phyloP scores from a whole-genome alignment of 2,113 vertebrate genomes.

The Corythoichthys haematopterus region DNA sequence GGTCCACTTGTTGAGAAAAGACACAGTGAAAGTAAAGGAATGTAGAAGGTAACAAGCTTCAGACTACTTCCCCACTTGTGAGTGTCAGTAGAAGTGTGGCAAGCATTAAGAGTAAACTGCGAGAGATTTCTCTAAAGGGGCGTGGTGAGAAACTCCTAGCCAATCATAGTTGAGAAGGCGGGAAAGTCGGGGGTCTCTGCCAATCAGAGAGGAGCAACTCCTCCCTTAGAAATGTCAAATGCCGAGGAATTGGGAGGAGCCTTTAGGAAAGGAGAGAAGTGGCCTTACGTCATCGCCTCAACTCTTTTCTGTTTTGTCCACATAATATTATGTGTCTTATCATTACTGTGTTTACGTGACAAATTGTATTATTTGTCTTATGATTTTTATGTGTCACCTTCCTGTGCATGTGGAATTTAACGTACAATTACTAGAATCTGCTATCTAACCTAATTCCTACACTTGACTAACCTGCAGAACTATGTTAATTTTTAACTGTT shows the following conservation, averaged over 20 bases:
- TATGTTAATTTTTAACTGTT: not conserved
- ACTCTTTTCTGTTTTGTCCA: constrained; percentile 3
- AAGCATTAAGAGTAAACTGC: constrained; percentile 42
- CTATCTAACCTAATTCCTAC: not conserved
- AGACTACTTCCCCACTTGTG: not conserved
- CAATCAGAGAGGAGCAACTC: not conserved
- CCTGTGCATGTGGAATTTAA: not conserved
- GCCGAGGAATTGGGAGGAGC: constrained; percentile 30
- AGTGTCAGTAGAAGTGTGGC: constrained; percentile 16
- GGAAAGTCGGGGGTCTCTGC: not conserved
- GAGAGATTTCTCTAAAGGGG: constrained; percentile 46
- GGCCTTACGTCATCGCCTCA: not conserved
- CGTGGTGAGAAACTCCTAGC: constrained; percentile 33
- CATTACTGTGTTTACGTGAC: not conserved
- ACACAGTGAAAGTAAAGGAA: not conserved
- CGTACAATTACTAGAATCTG: too few species aligned
- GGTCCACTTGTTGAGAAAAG: constrained; percentile 8
- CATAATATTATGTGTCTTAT: not conserved
- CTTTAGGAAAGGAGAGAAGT: not conserved
- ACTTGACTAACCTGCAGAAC: not conserved
- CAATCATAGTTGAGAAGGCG: constrained; percentile 33
- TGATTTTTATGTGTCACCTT: not conserved
- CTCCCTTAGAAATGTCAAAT: not conserved
- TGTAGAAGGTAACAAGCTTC: not conserved
- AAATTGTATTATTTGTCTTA: not conserved